Evolutionary conservation across 2,797 vertebrate species (phyloP), one percentile per base, ranked within the genome.

Genomic region (Yasuhikotakia modesta): DNA sequence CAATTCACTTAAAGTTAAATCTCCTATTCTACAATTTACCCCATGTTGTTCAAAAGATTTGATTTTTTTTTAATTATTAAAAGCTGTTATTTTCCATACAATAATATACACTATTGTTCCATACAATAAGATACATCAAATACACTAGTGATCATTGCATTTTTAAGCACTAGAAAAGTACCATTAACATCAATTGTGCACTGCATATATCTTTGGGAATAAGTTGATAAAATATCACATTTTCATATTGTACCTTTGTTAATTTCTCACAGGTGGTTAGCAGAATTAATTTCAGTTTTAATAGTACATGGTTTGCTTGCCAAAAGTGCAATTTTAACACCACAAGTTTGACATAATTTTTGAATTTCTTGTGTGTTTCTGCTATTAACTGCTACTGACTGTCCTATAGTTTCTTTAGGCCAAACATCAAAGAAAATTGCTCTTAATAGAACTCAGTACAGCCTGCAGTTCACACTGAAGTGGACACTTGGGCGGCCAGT

Each of bases 401-500:
- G n/a, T n/a, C n/a, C 57, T 57, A 67, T 46, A 32, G 35, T 57
- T 71, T 58, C 48, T 63, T 30, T 3, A 12, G 3, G 30, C 52
- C 71, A 66, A 74, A 32, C 21, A 46, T 30, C 32, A 72, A 60
- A 81, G 65, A 79, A 17, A 75, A 16, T 5, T n/a, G n/a, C 45
- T 45, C 67, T 70, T 57, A 68, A 57, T 60, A 60, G 43, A 39
- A 32, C 12, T 21, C 74, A 68, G 21, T 68, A 52, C 58, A 74
- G 46, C 45, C 64, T 65, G 30, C 68, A 68, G 78, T 84, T 85
- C 64, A 82, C 80, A 85, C 52, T 80, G 79, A 76, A 80, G 81
- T 63, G 83, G 80, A 83, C 70, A 43, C 64, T 73, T 64, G 46
- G 63, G 75, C 53, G 73, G 70, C 21, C 76, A 61, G 79, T 77